These are phyloP conservation scores for Fulica atra DNA, from an alignment of 2,113 vertebrate genomes.

Conservation along the genomic window DNA sequence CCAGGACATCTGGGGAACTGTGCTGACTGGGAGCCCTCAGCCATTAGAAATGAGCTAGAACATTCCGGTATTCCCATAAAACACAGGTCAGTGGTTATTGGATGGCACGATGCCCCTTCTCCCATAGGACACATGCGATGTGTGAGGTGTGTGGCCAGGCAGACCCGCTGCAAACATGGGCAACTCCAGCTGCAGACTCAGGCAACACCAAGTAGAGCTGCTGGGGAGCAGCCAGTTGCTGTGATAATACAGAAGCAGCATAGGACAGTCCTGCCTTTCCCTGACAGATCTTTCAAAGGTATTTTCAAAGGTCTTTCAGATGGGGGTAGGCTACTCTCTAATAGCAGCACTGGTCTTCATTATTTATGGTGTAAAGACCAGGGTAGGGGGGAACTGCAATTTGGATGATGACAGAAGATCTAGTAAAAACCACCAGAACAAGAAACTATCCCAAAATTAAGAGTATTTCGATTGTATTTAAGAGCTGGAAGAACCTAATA, in stretches of 20 bases:
- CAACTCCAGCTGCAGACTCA: neutral
- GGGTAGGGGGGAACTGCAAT: neutral
- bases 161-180: neutral
- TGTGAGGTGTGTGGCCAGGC: accelerated
- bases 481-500: neutral
- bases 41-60: neutral
- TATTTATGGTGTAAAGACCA: neutral
- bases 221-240: neutral
- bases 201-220: neutral
- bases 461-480: neutral
- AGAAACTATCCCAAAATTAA: neutral
- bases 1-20: neutral
- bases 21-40: neutral
- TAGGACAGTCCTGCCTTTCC: neutral
- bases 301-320: neutral
- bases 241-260: neutral
- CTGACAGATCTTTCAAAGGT: neutral
- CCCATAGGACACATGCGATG: accelerated
- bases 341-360: neutral
- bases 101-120: neutral
- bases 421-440: constrained; percentile 1
- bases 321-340: neutral
- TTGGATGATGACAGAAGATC: neutral
- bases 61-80: neutral
- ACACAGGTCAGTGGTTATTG: neutral